These are phyloP conservation scores for Notocelia uddmanniana DNA, from an alignment of 2,888 invertebrate genomes.

Conservation along the genomic window DNA sequence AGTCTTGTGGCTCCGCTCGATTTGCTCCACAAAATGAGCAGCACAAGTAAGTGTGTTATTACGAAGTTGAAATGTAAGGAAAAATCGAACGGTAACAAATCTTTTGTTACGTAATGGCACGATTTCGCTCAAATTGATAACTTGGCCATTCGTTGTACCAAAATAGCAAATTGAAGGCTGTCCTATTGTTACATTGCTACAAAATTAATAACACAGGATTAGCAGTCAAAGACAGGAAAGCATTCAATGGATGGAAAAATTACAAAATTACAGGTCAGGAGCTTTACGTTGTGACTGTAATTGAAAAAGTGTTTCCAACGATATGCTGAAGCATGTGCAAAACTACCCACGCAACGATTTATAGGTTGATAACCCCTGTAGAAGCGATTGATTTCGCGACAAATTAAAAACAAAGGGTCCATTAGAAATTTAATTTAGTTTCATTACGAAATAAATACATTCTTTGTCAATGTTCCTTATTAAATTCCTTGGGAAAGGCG, in stretches of 20 bases:
- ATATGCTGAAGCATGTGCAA: slow-evolving; percentile 57
- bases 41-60: slow-evolving; percentile 21
- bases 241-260: slow-evolving; percentile 53
- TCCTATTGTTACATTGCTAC: slow-evolving; percentile 1
- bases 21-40: slow-evolving; percentile 32
- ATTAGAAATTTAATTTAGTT: slow-evolving; percentile 1
- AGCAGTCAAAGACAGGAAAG: slow-evolving; percentile 51
- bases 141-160: neutral
- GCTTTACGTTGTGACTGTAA: slow-evolving; percentile 58
- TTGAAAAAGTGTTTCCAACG: slow-evolving; percentile 62
- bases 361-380: slow-evolving; percentile 64
- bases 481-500: slow-evolving; percentile 31
- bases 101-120: slow-evolving; percentile 15
- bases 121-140: slow-evolving; percentile 10
- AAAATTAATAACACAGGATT: slow-evolving; percentile 14
- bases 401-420: slow-evolving; percentile 28
- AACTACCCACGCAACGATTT: slow-evolving; percentile 63
- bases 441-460: neutral
- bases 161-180: slow-evolving; percentile 6
- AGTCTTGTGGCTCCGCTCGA: slow-evolving; percentile 34
- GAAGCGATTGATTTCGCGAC: slow-evolving; percentile 20
- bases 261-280: slow-evolving; percentile 67
- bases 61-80: slow-evolving; percentile 7
- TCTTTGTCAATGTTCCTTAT: slow-evolving; percentile 22
- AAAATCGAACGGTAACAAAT: slow-evolving; percentile 16